Conservation (phyloP, 2,113 vertebrate genomes). For the Colossoma macropomum region DNA sequence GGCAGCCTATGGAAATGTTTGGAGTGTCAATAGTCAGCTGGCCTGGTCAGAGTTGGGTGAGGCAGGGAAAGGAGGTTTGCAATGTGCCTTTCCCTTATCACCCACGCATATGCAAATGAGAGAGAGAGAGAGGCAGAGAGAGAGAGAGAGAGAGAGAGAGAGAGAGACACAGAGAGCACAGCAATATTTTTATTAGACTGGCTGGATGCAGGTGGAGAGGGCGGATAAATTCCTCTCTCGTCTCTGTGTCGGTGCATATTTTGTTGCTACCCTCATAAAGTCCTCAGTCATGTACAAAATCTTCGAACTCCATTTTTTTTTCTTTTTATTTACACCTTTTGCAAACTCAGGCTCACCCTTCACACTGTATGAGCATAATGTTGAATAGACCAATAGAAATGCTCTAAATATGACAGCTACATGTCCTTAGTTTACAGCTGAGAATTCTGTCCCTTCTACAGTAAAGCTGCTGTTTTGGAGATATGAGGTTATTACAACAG, state of each 20-base stretch:
- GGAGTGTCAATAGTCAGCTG: constrained; percentile 75
- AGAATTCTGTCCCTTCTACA: too few relatives aligned
- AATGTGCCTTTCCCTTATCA: constrained; percentile 69
- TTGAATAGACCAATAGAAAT: too few relatives aligned
- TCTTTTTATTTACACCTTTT: too few relatives aligned
- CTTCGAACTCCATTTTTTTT: too few relatives aligned
- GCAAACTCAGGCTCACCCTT: too few relatives aligned
- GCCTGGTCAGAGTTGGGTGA: constrained; percentile 58
- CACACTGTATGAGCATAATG: too few relatives aligned
- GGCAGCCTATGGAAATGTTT: constrained; percentile 77
- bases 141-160: constrained; percentile 58
- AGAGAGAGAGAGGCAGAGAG: constrained; percentile 50
- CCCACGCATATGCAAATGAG: constrained; percentile 76
- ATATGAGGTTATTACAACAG: too few relatives aligned
- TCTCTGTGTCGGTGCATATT: constrained; percentile 30
- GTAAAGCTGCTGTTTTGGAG: too few relatives aligned
- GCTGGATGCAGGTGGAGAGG: constrained; percentile 25
- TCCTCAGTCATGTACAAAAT: background rate
- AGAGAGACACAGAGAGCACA: constrained; percentile 58
- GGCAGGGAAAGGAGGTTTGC: constrained; percentile 42
- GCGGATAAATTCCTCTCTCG: constrained; percentile 50
- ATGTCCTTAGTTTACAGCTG: too few relatives aligned
- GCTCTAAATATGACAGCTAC: too few relatives aligned
- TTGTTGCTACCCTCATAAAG: constrained; percentile 48
- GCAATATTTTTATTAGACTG: constrained; percentile 69